A percentile compares a stretch with the other conserved stretches of the same genome.
Conservation (phyloP, 1,140 invertebrate species). For the Cydia splendana region DNA sequence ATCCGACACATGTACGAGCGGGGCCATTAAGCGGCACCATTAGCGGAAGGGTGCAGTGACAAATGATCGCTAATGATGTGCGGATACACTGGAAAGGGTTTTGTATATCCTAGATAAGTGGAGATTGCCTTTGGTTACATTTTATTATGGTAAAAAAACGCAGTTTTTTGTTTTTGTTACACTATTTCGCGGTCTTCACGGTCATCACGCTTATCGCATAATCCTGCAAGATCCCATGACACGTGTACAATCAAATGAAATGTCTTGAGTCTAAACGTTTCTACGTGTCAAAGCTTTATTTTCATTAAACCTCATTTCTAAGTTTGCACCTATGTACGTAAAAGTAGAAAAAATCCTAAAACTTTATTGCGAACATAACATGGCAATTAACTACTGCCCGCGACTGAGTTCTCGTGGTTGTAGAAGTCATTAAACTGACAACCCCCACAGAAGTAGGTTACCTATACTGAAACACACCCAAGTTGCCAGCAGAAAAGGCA, state of each 20-base stretch:
- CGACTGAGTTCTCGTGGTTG: too few species aligned
- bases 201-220: neutral
- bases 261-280: too few species aligned
- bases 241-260: too few species aligned
- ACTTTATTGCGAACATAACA: too few species aligned
- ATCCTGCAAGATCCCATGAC: too few species aligned
- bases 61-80: constrained; percentile 33
- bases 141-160: constrained; percentile 2
- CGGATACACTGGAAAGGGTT: constrained; percentile 30
- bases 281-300: neutral
- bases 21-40: constrained; percentile 23
- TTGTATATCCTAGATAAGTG: constrained; percentile 18
- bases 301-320: neutral
- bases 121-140: constrained; percentile 25
- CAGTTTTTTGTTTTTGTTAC: neutral
- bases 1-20: constrained; percentile 23
- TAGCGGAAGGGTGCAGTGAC: constrained; percentile 30
- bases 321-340: too few species aligned
- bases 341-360: too few species aligned
- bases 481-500: too few species aligned
- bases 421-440: too few species aligned
- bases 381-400: too few species aligned
- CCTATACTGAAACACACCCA: too few species aligned
- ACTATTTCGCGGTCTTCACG: neutral
- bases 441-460: too few species aligned